Evolutionary conservation across 2,888 invertebrate species (phyloP).

Genomic region (Melanostoma mellinum): DNA sequence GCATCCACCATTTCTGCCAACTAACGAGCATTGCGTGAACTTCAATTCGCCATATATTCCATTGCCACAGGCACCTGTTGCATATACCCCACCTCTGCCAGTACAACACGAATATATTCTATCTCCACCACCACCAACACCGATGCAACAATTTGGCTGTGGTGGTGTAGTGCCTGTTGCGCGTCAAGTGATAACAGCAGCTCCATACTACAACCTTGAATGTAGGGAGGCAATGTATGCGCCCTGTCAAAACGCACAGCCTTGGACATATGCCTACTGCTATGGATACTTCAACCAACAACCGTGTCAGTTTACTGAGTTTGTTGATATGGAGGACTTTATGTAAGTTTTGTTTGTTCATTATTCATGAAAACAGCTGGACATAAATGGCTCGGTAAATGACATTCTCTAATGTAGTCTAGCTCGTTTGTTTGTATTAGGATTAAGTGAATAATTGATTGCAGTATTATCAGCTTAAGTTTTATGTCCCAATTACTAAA

Average conservation of each 20-base stretch:
- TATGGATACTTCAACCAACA: slow-evolving; percentile 85
- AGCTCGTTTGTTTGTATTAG: slow-evolving; percentile 31
- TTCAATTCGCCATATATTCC: slow-evolving; percentile 61
- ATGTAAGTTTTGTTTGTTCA: slow-evolving; percentile 84
- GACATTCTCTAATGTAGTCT: neutral
- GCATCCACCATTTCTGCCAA: slow-evolving; percentile 44
- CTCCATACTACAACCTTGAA: slow-evolving; percentile 49
- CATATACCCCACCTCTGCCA: slow-evolving; percentile 50
- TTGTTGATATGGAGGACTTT: slow-evolving; percentile 89
- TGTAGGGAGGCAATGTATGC: slow-evolving; percentile 69
- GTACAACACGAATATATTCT: slow-evolving; percentile 30
- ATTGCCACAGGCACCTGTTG: slow-evolving; percentile 64
- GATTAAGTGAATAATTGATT: slow-evolving; percentile 1
- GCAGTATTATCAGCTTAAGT: slow-evolving; percentile 12
- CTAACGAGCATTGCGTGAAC: slow-evolving; percentile 71
- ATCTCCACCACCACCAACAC: slow-evolving; percentile 1
- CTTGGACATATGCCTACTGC: slow-evolving; percentile 87
- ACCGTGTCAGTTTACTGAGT: slow-evolving; percentile 86
- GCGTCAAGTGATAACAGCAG: slow-evolving; percentile 59
- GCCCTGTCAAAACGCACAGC: slow-evolving; percentile 83
- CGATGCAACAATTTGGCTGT: slow-evolving; percentile 43
- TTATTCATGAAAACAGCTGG: neutral
- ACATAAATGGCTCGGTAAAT: neutral
- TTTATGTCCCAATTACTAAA: neutral
- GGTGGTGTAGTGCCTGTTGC: slow-evolving; percentile 39